phyloP scores from a whole-genome alignment of 2,113 vertebrate species.

The Antigone vipio region DNA sequence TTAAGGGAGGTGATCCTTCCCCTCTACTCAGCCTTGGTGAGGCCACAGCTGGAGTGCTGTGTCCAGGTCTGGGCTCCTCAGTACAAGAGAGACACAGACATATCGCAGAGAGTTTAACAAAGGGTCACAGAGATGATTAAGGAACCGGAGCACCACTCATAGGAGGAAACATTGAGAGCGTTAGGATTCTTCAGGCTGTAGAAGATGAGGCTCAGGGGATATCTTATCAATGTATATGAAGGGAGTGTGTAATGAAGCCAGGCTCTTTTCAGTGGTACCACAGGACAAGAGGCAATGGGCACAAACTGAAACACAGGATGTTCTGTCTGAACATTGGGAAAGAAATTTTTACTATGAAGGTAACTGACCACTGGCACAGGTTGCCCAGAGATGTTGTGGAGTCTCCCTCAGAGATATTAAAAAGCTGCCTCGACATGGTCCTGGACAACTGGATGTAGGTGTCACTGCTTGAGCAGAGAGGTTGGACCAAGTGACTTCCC shows the following conservation, averaged over 20 bases:
- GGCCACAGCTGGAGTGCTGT: background rate
- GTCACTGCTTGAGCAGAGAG: background rate
- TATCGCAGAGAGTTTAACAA: background rate
- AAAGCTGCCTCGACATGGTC: background rate
- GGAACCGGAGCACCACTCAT: background rate
- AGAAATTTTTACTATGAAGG: background rate
- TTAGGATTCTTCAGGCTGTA: background rate
- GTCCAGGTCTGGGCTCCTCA: background rate
- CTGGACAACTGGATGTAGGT: background rate
- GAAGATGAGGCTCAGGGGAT: background rate
- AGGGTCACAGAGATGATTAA: background rate
- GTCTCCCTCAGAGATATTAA: background rate
- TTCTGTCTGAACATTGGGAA: background rate
- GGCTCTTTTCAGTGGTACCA: background rate
- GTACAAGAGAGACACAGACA: background rate
- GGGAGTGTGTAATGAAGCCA: background rate
- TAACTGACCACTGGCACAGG: background rate
- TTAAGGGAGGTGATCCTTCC: background rate
- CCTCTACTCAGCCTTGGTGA: background rate
- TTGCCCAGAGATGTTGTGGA: background rate
- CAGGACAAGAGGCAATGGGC: background rate
- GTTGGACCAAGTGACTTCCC: background rate
- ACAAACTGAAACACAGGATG: background rate
- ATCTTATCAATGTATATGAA: background rate
- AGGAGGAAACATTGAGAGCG: background rate